Conservation (phyloP, 2,113 vertebrate species). For the Tragelaphus scriptus region DNA sequence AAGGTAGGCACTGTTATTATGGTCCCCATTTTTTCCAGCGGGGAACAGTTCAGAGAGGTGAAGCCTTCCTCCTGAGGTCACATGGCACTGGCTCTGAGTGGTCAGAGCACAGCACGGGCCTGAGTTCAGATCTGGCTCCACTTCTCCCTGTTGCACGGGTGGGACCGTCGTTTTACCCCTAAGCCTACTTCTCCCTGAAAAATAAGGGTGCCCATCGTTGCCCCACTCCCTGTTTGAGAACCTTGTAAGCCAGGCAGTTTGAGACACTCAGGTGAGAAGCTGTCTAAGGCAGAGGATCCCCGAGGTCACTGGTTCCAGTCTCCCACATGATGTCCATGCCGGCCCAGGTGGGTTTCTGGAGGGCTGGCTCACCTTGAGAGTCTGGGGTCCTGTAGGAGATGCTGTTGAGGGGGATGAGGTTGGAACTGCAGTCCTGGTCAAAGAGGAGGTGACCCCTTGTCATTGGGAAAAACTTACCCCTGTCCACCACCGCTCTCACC, state of each 20-base stretch:
- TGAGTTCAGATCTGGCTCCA: accelerated
- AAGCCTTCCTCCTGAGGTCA: neutral
- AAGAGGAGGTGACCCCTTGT: accelerated
- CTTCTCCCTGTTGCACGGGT: accelerated
- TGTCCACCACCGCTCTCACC: neutral
- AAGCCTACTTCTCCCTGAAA: neutral
- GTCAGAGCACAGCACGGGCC: accelerated
- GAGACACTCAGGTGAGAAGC: neutral
- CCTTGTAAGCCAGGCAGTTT: neutral
- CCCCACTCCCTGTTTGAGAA: accelerated
- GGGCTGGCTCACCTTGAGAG: neutral
- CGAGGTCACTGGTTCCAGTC: neutral
- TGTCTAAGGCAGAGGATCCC: neutral
- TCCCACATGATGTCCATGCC: accelerated
- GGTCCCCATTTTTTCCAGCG: accelerated
- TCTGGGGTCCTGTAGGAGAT: neutral
- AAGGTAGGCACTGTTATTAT: accelerated
- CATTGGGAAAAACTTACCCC: neutral
- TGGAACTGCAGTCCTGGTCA: neutral
- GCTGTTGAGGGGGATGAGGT: neutral
- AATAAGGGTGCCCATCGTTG: neutral
- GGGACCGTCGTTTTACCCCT: accelerated
- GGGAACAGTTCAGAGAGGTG: neutral
- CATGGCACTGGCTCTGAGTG: accelerated
- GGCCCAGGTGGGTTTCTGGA: neutral